Conservation (phyloP, 2,888 invertebrate genomes). For the Schizotus pectinicornis region DNA sequence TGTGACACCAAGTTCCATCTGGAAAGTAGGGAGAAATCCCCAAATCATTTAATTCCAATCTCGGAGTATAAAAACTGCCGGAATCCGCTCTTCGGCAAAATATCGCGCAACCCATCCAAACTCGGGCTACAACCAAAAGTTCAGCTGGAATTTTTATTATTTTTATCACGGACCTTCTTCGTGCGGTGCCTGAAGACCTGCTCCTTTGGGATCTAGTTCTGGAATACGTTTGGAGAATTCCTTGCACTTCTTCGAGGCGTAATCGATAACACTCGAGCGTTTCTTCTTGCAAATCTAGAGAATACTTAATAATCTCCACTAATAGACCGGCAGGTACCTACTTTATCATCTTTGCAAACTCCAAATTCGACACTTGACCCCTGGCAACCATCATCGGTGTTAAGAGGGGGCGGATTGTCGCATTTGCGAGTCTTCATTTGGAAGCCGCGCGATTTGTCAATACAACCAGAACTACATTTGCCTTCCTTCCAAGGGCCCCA, state of each 20-base stretch:
- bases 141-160: not conserved
- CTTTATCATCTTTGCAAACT: slow-evolving; percentile 71
- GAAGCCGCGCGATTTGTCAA: slow-evolving; percentile 67
- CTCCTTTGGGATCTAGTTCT: slow-evolving; percentile 69
- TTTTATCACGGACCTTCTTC: slow-evolving; percentile 60
- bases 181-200: slow-evolving; percentile 76
- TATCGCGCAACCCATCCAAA: slow-evolving; percentile 82
- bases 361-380: slow-evolving; percentile 69
- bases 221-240: slow-evolving; percentile 68
- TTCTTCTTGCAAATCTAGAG: slow-evolving; percentile 60
- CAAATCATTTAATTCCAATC: slow-evolving; percentile 76
- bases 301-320: slow-evolving; percentile 11
- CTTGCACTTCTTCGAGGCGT: slow-evolving; percentile 69
- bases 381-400: slow-evolving; percentile 65
- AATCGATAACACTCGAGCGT: slow-evolving; percentile 62
- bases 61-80: slow-evolving; percentile 76
- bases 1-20: slow-evolving; percentile 82
- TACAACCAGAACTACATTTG: slow-evolving; percentile 71
- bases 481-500: slow-evolving; percentile 72
- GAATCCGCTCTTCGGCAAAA: slow-evolving; percentile 73
- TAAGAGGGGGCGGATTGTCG: slow-evolving; percentile 59
- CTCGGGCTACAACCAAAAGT: slow-evolving; percentile 60
- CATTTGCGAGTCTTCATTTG: slow-evolving; percentile 66
- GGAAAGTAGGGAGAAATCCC: slow-evolving; percentile 78
- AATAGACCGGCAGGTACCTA: slow-evolving; percentile 41